A percentile compares a stretch with the other conserved stretches of the same genome.
These are phyloP conservation scores for Parnassius apollo DNA, from an alignment of 2,888 invertebrate species.

Conservation along the genomic window DNA sequence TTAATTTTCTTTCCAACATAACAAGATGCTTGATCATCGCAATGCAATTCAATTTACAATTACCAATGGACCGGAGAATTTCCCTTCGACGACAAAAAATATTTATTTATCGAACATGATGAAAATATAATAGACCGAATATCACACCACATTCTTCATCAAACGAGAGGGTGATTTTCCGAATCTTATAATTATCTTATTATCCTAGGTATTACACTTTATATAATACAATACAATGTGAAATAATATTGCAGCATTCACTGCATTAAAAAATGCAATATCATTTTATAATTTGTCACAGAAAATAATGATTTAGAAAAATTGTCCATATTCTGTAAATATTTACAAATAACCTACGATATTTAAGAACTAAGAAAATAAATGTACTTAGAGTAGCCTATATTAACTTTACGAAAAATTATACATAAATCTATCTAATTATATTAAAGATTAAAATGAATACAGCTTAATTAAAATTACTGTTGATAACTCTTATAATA, in stretches of 20 bases:
- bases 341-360: constrained; percentile 60
- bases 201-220: constrained; percentile 6
- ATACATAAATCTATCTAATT: constrained; percentile 3
- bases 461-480: constrained; percentile 1
- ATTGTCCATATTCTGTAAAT: constrained; percentile 47
- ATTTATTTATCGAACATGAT: constrained; percentile 10
- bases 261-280: constrained; percentile 21
- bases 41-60: constrained; percentile 3
- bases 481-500: too few species aligned
- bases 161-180: constrained; percentile 12
- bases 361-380: constrained; percentile 49
- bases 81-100: constrained; percentile 16
- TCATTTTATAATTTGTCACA: background rate
- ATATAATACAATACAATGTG: constrained; percentile 21
- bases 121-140: constrained; percentile 9
- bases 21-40: constrained; percentile 7
- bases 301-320: constrained; percentile 14
- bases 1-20: constrained; percentile 22
- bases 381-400: constrained; percentile 54
- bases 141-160: constrained; percentile 1
- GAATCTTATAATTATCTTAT: constrained; percentile 12
- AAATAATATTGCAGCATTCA: constrained; percentile 20
- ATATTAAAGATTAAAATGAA: constrained; percentile 2
- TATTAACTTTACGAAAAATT: constrained; percentile 16
- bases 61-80: constrained; percentile 7